Base-by-base conservation (phyloP, 1,140 invertebrate species). In the Conus betulinus region DNA sequence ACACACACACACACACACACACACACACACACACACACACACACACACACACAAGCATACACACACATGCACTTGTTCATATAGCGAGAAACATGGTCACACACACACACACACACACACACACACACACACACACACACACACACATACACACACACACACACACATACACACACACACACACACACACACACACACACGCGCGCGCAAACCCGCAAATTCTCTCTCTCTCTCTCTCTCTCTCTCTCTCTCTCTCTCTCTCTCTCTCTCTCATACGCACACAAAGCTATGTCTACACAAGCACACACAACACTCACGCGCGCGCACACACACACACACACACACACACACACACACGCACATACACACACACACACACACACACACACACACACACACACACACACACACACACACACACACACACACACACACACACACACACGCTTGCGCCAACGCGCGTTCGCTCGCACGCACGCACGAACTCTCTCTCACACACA, bases 1-100 rank as follows among this genome's bases (percentile, higher is more conserved):
- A 39, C 84, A 39, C n/a, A 71, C 84, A 67, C 67, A 71, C 84
- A 67, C 57, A 71, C 60, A 85, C 23, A 67, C 52, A 71, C 84
- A 85, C 78, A 39, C 25, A 39, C 39, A 51, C 78, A 81, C 78
- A 81, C n/a, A 81, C 78, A 81, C 78, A 81, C 39, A 39, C 51
- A 81, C 78, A 51, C 25, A 76, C 71, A 76, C 25, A 76, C 71
- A 76, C 25, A 76, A 7, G 20, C 25, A 76, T 20, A 76, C 25
- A 76, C 71, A 76, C 20, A 76, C 71, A 76, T 20, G 20, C 71
- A 76, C 25, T 8, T 20, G 20, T 20, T 8, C 71, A 76, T 20
- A 76, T 20, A 76, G 5, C 7, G 7, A 76, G 5, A 76, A 7
- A 20, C 25, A 76, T 20, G 25, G 5, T 8, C 71, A 76, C 25